Percentiles rank a stretch among this genome's conserved stretches.
phyloP scores from a whole-genome alignment of 1,140 invertebrate genomes.

The Bathynomus jamesi region DNA sequence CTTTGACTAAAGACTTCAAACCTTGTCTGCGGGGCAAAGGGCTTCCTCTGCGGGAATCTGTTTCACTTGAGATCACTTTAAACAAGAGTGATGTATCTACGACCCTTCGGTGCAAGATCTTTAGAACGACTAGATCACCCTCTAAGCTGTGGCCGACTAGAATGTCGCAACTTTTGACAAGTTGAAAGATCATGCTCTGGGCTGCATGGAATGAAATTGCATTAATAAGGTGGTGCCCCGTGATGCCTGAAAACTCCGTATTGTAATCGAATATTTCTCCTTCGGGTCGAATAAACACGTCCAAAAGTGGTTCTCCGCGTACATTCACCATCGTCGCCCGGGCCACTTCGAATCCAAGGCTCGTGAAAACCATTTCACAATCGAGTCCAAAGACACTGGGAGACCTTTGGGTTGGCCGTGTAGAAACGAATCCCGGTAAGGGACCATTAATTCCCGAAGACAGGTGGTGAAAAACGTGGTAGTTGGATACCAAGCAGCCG shows the following conservation, averaged over 20 bases:
- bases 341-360: background rate
- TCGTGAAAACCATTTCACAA: conserved; percentile 5
- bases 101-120: conserved; percentile 3
- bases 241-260: background rate
- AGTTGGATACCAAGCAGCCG: background rate
- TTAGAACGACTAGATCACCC: background rate
- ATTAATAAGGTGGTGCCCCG: background rate
- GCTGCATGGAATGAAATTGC: background rate
- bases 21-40: background rate
- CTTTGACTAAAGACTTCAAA: background rate
- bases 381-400: background rate
- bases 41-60: background rate
- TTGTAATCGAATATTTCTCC: background rate
- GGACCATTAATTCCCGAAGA: background rate
- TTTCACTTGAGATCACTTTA: background rate
- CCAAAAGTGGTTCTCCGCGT: background rate
- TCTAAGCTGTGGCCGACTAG: conserved; percentile 1
- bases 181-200: background rate
- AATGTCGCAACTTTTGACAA: background rate
- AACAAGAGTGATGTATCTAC: background rate
- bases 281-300: background rate
- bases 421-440: background rate
- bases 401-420: background rate
- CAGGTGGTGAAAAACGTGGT: background rate
- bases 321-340: background rate